phyloP scores from a whole-genome alignment of 2,113 vertebrate species.

The Perca fluviatilis region DNA sequence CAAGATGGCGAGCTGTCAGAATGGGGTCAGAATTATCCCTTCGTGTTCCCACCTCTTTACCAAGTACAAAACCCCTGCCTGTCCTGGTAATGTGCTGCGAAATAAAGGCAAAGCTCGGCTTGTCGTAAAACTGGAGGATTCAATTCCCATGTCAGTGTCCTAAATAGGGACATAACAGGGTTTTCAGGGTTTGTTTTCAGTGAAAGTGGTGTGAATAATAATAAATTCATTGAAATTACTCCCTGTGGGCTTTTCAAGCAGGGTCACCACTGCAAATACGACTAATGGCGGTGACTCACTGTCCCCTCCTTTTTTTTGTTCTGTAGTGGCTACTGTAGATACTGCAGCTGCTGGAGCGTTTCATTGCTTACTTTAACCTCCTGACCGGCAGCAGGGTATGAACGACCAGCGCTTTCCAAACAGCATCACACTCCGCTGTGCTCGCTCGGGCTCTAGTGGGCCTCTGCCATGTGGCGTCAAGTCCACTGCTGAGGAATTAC shows the following conservation, averaged over 20 bases:
- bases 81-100: constrained; percentile 49
- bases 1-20: constrained; percentile 61
- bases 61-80: constrained; percentile 25
- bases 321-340: constrained; percentile 23
- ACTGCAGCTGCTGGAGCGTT: constrained; percentile 38
- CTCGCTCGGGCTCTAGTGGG: constrained; percentile 40
- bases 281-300: constrained; percentile 39
- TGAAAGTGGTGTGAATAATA: constrained; percentile 43
- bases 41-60: constrained; percentile 49
- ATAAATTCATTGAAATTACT: constrained; percentile 30
- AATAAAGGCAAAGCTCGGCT: constrained; percentile 34
- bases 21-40: constrained; percentile 57
- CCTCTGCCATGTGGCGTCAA: constrained; percentile 50
- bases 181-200: constrained; percentile 16
- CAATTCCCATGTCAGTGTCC: constrained; percentile 6
- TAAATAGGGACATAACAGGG: constrained; percentile 32
- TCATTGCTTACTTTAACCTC: constrained; percentile 57
- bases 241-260: constrained; percentile 37
- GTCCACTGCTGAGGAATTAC: constrained; percentile 64
- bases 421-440: constrained; percentile 21
- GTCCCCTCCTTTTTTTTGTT: constrained; percentile 34
- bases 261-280: constrained; percentile 23
- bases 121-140: constrained; percentile 14
- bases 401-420: constrained; percentile 45
- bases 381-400: constrained; percentile 34